A percentile compares a stretch with the other conserved stretches of the same genome.
phyloP scores from a whole-genome alignment of 1,140 invertebrate genomes.

The Macrobrachium nipponense region DNA sequence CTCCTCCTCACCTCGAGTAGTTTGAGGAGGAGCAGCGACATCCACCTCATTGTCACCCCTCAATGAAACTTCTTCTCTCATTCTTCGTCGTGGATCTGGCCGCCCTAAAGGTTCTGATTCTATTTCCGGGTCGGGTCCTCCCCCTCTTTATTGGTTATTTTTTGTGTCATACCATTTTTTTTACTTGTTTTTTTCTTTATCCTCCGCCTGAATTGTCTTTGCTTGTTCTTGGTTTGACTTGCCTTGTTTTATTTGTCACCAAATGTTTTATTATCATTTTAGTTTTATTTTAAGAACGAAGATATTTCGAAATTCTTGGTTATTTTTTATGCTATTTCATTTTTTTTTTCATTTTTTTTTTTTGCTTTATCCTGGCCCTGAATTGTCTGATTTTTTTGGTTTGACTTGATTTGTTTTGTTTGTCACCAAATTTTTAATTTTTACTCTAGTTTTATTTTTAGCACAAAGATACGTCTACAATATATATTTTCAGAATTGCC shows the following conservation, averaged over 20 bases:
- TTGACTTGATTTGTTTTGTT: neutral
- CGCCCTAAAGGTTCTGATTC: too few species aligned
- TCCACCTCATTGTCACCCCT: neutral
- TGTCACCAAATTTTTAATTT: too few species aligned
- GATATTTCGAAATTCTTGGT: neutral
- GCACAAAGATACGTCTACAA: too few species aligned
- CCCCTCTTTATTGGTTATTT: neutral
- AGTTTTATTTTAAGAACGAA: too few species aligned
- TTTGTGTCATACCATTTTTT: neutral
- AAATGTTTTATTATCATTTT: neutral
- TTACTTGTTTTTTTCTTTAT: neutral
- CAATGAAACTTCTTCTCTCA: neutral
- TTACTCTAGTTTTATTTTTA: too few species aligned
- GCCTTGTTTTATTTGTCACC: too few species aligned
- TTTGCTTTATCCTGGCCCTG: neutral
- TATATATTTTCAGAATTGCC: neutral
- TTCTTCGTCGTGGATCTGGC: neutral
- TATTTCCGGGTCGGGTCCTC: neutral
- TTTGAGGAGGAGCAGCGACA: neutral
- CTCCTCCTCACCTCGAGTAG: neutral
- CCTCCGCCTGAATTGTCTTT: neutral
- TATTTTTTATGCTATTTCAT: constrained; percentile 2
- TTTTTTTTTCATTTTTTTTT: constrained; percentile 11
- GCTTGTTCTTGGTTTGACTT: neutral
- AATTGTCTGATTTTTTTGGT: neutral